A percentile compares a stretch with the other conserved stretches of the same genome.
phyloP scores from a whole-genome alignment of 2,888 invertebrate species.

The Gibbula magus region DNA sequence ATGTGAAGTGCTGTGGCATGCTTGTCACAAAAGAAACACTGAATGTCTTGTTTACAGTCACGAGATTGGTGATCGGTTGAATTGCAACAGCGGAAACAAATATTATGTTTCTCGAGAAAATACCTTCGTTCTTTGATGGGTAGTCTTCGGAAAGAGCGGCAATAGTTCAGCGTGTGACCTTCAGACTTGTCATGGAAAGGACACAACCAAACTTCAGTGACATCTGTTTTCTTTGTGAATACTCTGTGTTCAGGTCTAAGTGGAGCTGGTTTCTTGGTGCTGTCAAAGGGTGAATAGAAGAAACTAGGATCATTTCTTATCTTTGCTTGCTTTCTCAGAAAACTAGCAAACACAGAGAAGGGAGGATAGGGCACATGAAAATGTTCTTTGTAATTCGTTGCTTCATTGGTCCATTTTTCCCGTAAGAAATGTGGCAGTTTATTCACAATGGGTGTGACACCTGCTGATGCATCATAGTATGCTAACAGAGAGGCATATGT shows the following conservation, averaged over 20 bases:
- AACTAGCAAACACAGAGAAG: conserved; percentile 40
- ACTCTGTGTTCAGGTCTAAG: too few relatives aligned
- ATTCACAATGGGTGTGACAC: conserved; percentile 40
- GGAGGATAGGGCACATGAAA: conserved; percentile 40
- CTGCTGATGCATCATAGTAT: conserved; percentile 44
- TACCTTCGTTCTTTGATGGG: too few relatives aligned
- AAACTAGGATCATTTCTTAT: too few relatives aligned
- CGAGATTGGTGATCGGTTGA: conserved; percentile 27
- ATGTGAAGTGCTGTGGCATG: conserved; percentile 36
- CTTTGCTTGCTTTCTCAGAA: conserved; percentile 33
- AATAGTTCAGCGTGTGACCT: conserved; percentile 31
- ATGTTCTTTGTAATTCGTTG: conserved; percentile 35
- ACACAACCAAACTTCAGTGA: too few relatives aligned
- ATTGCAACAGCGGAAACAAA: conserved; percentile 39
- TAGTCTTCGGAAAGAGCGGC: conserved; percentile 26
- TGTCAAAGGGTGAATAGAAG: too few relatives aligned
- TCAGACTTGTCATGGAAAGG: too few relatives aligned
- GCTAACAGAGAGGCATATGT: conserved; percentile 31
- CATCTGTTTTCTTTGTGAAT: too few relatives aligned
- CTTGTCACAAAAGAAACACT: conserved; percentile 34
- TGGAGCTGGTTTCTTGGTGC: too few relatives aligned
- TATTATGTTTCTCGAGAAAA: too few relatives aligned
- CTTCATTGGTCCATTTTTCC: conserved; percentile 42
- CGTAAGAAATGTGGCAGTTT: conserved; percentile 43
- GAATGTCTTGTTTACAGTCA: conserved; percentile 28